Evolutionary conservation across 1,140 invertebrate genomes (phyloP), one percentile per base, ranked within the genome.

Genomic region (Triops cancriformis): DNA sequence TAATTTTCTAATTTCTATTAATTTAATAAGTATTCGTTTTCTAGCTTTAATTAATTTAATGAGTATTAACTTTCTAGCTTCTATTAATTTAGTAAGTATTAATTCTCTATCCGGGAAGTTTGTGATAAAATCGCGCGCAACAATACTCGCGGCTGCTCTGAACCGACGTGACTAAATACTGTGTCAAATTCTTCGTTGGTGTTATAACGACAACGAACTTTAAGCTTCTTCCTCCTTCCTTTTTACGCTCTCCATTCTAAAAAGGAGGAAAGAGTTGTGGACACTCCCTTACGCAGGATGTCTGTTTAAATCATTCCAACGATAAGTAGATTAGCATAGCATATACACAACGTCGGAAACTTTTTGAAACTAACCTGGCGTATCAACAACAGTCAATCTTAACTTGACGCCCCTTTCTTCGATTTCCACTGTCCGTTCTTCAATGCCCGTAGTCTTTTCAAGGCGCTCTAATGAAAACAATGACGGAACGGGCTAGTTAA

Each of bases 391-490:
- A 0, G 93, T 96, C 28, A 96, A 85, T 75, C 94, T 88, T 78
- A 97, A 86, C 84, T 96, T 96, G 3, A 97, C 94, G 43, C 94
- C 95, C 76, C 93, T 86, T 83, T 96, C 94, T 85, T 97, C 95
- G 82, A 97, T 97, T 84, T 97, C 95, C 18, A 97, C 94, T 31
- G 95, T 96, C 0, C 93, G 95, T 42, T 94, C 93, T 83, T 96
- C 94, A 73, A 96, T 84, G 83, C 93, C 94, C 0, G 96, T 93
- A 0, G 93, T 96, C 85, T 95, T 92, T 82, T 93, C 93, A 77
- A 92, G 91, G 87, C 94, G 94, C 85, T 95, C 94, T 93, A 82
- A 18, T 85, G 41, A 18, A 64, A 2, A 28, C 5, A 74, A 1
- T 74, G 37, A 26, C 4, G 23, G 14, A 23, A 18, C 23, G 31